Evolutionary conservation across 2,113 vertebrate genomes (phyloP).

Genomic region (Mixornis gularis): DNA sequence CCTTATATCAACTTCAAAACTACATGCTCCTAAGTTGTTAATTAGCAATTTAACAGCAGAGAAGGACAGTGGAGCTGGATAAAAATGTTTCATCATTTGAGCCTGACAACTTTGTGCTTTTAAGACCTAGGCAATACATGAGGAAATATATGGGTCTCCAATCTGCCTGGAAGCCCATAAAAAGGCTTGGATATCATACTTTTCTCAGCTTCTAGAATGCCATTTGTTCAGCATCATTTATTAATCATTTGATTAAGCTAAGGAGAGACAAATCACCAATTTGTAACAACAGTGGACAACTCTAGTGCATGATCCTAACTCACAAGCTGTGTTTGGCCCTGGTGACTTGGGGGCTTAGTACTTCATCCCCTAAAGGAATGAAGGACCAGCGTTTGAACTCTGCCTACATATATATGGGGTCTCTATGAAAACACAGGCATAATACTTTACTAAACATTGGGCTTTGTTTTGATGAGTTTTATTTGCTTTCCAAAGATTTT

Average conservation of each 20-base stretch:
- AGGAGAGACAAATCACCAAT: not conserved
- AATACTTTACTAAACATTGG: not conserved
- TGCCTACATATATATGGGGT: not conserved
- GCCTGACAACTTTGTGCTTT: not conserved
- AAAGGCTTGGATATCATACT: not conserved
- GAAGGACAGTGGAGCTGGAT: not conserved
- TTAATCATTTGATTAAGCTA: not conserved
- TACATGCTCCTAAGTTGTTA: not conserved
- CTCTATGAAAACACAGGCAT: not conserved
- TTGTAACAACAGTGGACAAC: not conserved
- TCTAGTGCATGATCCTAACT: not conserved
- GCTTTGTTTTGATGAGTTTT: rapidly evolving
- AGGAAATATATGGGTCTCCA: not conserved
- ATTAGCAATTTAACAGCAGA: not conserved
- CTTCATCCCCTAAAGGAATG: not conserved
- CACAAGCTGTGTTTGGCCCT: not conserved
- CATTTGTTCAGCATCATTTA: not conserved
- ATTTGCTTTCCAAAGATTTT: not conserved
- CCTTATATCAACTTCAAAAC: not conserved
- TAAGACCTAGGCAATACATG: not conserved
- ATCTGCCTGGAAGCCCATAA: not conserved
- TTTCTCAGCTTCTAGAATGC: not conserved
- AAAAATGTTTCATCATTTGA: not conserved
- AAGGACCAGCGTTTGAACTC: not conserved
- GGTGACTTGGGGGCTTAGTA: not conserved